These are phyloP conservation scores for Lepidocolaptes lacrymiger DNA, from an alignment of 2,797 vertebrate genomes.

Conservation along the genomic window DNA sequence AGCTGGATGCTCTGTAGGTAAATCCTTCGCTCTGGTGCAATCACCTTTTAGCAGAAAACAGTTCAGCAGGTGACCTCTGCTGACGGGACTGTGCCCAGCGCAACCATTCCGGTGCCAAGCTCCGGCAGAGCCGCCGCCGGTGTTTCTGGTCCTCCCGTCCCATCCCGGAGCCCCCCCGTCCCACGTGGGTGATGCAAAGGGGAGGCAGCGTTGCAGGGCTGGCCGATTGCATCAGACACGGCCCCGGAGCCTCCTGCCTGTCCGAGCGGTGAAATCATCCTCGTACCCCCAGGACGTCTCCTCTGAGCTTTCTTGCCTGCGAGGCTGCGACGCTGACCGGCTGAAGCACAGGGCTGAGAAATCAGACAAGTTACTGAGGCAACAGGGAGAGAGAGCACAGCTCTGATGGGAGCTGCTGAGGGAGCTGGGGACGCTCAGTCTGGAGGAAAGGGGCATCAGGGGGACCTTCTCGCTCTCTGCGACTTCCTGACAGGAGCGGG, in stretches of 20 bases:
- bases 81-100: neutral
- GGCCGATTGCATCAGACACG: neutral
- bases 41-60: neutral
- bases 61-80: neutral
- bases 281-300: neutral
- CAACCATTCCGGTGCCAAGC: fast-evolving
- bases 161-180: neutral
- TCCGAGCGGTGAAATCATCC: neutral
- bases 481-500: neutral
- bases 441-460: neutral
- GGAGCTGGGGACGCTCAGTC: neutral
- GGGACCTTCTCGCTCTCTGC: neutral
- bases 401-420: neutral
- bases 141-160: fast-evolving
- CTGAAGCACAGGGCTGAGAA: neutral
- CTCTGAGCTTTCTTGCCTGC: neutral
- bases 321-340: neutral
- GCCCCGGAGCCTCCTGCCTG: neutral
- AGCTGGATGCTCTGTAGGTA: fast-evolving
- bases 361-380: neutral
- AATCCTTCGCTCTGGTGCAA: fast-evolving
- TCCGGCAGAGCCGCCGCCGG: neutral
- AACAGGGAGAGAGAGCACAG: neutral
- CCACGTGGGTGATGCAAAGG: neutral
- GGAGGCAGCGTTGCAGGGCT: fast-evolving